Conservation (phyloP, 2,888 invertebrate genomes). For the Hyalella azteca region DNA sequence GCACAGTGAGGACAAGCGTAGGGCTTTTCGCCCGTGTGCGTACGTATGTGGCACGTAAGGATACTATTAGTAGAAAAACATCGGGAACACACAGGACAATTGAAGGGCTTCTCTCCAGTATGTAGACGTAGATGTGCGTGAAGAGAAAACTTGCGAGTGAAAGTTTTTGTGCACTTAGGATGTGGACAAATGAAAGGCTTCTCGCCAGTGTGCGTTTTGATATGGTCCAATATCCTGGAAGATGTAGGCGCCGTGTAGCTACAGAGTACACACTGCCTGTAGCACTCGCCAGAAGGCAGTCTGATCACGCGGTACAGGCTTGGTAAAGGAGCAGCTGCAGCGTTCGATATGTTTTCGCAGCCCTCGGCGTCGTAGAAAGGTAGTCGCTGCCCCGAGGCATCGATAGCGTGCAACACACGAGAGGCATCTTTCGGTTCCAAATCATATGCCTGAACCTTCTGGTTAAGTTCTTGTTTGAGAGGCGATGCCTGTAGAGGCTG, state of each 20-base stretch:
- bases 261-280: background rate
- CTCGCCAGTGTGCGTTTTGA: slow-evolving; percentile 97
- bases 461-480: background rate
- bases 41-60: slow-evolving; percentile 64
- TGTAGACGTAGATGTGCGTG: slow-evolving; percentile 1
- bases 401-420: background rate
- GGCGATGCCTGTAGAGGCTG: background rate
- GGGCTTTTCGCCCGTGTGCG: slow-evolving; percentile 52
- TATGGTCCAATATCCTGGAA: slow-evolving; percentile 72
- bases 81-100: slow-evolving; percentile 97
- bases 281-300: slow-evolving; percentile 14
- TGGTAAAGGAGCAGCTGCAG: background rate
- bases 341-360: background rate
- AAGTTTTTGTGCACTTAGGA: background rate
- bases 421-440: background rate
- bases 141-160: slow-evolving; percentile 23
- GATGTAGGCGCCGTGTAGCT: background rate
- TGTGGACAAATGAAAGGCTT: slow-evolving; percentile 85
- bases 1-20: slow-evolving; percentile 47
- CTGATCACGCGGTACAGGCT: slow-evolving; percentile 7
- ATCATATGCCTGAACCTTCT: background rate
- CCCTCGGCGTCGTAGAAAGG: background rate
- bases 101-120: slow-evolving; percentile 62
- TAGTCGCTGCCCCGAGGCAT: background rate
- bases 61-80: slow-evolving; percentile 95